Evolutionary conservation across 2,888 invertebrate species (phyloP).

Genomic region (Myopa tessellatipennis): DNA sequence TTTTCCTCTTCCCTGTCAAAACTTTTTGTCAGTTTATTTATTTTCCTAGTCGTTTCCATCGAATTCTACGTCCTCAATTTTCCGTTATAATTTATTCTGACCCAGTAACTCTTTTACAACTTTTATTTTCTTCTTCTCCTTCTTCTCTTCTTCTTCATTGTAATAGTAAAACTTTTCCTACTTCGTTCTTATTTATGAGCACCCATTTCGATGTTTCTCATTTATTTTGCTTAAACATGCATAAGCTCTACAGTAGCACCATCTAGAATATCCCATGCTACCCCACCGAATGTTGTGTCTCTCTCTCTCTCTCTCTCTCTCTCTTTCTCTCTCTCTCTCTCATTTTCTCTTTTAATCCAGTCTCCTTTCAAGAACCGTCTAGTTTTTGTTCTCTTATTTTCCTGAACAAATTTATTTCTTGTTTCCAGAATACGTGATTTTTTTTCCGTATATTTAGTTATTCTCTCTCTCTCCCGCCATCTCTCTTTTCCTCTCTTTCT

Average conservation of each 20-base stretch:
- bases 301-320: not conserved
- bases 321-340: not conserved
- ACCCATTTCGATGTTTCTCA: slow-evolving; percentile 29
- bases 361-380: slow-evolving; percentile 20
- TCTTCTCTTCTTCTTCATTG: not conserved
- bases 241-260: not conserved
- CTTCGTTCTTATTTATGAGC: slow-evolving; percentile 31
- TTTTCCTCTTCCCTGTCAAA: not conserved
- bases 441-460: no score
- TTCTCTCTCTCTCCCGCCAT: not conserved
- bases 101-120: slow-evolving; percentile 19
- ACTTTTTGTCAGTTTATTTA: not conserved
- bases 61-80: not conserved
- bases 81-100: slow-evolving; percentile 14
- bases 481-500: not conserved
- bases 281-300: not conserved
- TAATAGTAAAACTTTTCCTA: slow-evolving; percentile 34
- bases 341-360: not conserved
- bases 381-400: slow-evolving; percentile 1
- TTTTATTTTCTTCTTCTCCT: slow-evolving; percentile 18
- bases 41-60: not conserved
- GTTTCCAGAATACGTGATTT: slow-evolving; percentile 20
- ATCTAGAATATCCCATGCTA: not conserved
- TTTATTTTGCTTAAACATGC: slow-evolving; percentile 34
- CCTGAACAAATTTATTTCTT: slow-evolving; percentile 32